Conservation (phyloP, 2,888 invertebrate species). For the Willowsia nigromaculata region DNA sequence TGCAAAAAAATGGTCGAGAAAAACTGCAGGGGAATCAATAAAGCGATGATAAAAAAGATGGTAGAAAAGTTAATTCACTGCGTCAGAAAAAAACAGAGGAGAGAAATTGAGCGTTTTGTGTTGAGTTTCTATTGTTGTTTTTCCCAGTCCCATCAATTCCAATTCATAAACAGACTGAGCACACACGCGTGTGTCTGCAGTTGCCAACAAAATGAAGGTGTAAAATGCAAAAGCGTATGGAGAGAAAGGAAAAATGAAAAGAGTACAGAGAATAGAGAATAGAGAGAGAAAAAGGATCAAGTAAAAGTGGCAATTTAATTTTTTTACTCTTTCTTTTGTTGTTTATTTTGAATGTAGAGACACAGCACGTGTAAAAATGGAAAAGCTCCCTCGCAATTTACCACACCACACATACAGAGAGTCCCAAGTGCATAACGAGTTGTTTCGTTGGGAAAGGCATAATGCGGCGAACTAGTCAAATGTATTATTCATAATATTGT, state of each 20-base stretch:
- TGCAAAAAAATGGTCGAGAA: not conserved
- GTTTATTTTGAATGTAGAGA: not conserved
- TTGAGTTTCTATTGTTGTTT: not conserved
- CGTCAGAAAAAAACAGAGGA: slow-evolving; percentile 26
- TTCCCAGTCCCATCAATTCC: not conserved
- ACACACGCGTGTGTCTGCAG: not conserved
- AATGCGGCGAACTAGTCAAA: slow-evolving; percentile 64
- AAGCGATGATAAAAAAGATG: not conserved
- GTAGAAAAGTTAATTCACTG: slow-evolving; percentile 43
- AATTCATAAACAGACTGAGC: not conserved
- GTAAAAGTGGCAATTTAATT: not conserved
- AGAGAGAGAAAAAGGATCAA: not conserved
- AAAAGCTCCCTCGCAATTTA: not conserved
- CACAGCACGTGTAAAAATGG: not conserved
- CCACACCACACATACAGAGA: no score
- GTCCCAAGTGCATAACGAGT: not conserved
- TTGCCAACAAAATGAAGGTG: slow-evolving; percentile 10
- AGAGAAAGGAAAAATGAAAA: not conserved
- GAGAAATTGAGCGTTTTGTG: not conserved
- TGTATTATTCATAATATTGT: slow-evolving; percentile 69
- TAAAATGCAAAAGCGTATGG: not conserved
- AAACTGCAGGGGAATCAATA: slow-evolving; percentile 50
- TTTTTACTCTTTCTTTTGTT: not conserved
- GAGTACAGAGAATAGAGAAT: no score
- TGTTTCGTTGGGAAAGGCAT: slow-evolving; percentile 36